Percentiles rank a stretch among this genome's conserved stretches.
Conservation (phyloP, 2,888 invertebrate species). For the Cosmia pyralina region DNA sequence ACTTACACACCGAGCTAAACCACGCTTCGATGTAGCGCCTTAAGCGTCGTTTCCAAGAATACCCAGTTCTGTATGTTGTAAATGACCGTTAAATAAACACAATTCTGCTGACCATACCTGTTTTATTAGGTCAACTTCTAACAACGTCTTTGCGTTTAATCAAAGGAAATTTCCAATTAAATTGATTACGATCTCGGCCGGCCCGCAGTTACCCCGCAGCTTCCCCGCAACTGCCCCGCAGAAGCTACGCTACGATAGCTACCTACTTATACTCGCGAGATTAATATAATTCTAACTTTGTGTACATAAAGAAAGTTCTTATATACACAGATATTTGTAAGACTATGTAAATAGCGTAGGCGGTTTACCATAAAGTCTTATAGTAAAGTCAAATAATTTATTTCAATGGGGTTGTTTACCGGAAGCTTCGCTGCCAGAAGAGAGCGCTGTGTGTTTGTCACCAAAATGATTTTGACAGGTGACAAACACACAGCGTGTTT, state of each 20-base stretch:
- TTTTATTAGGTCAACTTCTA: constrained; percentile 90
- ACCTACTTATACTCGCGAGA: constrained; percentile 58
- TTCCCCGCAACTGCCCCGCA: constrained; percentile 55
- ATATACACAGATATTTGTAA: constrained; percentile 24
- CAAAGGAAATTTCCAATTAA: constrained; percentile 91
- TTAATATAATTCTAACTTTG: constrained; percentile 47
- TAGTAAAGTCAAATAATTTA: too few species aligned
- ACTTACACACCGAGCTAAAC: too few species aligned
- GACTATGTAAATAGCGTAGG: constrained; percentile 6
- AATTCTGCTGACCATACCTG: constrained; percentile 77
- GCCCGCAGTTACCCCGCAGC: constrained; percentile 61
- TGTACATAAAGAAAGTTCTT: constrained; percentile 36
- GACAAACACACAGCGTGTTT: too few species aligned
- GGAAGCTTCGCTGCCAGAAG: too few species aligned
- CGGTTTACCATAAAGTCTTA: too few species aligned
- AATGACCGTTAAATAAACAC: constrained; percentile 10
- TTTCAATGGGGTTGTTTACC: too few species aligned
- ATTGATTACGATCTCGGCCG: constrained; percentile 87
- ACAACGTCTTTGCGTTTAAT: constrained; percentile 90
- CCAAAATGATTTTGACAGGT: too few species aligned
- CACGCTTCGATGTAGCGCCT: too few species aligned
- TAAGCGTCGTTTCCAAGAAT: background rate
- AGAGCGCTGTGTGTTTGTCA: too few species aligned
- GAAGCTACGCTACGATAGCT: constrained; percentile 46
- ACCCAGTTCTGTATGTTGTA: background rate